Conservation (phyloP, 2,888 invertebrate genomes). For the Antheraea yamamai region DNA sequence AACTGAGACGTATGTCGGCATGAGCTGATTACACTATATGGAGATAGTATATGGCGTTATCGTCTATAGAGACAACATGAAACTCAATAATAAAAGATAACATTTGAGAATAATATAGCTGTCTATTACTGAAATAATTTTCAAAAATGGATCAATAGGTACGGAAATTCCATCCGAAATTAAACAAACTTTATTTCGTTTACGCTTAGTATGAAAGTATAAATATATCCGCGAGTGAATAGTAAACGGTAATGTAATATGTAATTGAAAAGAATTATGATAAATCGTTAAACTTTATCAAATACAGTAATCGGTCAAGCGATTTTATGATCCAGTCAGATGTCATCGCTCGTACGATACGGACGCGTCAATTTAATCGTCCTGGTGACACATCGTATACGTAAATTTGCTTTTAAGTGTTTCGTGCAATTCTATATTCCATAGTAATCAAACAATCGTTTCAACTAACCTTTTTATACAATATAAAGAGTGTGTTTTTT, state of each 20-base stretch:
- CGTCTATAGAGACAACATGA: no score
- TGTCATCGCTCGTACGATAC: not conserved
- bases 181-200: not conserved
- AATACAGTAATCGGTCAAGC: conserved; percentile 12
- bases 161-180: no score
- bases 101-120: no score
- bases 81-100: no score
- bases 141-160: no score
- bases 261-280: not conserved
- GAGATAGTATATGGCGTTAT: no score
- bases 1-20: no score
- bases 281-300: not conserved
- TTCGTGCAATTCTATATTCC: not conserved
- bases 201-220: not conserved
- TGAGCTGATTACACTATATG: no score
- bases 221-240: not conserved
- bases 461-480: not conserved
- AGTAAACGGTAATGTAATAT: not conserved
- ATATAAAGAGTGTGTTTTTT: not conserved
- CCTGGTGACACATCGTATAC: not conserved
- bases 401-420: not conserved
- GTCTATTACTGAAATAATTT: no score
- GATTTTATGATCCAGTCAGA: conserved; percentile 1
- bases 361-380: not conserved
- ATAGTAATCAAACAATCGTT: not conserved